phyloP scores from a whole-genome alignment of 2,888 invertebrate species.

The Euphydryas editha region DNA sequence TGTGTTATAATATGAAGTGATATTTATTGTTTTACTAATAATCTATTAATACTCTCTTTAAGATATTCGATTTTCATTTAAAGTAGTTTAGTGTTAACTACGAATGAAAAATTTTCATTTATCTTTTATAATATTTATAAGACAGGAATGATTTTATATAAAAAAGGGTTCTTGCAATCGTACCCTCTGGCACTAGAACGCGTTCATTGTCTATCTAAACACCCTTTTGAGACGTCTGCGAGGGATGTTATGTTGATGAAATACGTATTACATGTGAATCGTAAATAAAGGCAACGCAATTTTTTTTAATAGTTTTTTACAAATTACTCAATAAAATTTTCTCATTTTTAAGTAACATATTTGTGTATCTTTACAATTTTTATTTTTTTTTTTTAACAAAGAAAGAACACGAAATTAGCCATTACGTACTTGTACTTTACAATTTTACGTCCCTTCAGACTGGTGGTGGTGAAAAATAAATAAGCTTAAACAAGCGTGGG shows the following conservation, averaged over 20 bases:
- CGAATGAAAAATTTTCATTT: conserved; percentile 39
- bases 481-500: conserved; percentile 27
- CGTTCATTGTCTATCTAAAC: conserved; percentile 66
- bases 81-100: too few species aligned
- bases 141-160: conserved; percentile 62
- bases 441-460: background rate
- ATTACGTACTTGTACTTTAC: background rate
- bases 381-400: background rate
- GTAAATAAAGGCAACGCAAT: conserved; percentile 24
- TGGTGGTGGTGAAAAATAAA: conserved; percentile 23
- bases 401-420: background rate
- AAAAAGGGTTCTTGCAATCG: conserved; percentile 53
- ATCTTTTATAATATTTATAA: conserved; percentile 51
- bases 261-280: conserved; percentile 32
- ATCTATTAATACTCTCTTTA: too few species aligned
- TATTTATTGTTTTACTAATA: too few species aligned
- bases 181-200: conserved; percentile 60
- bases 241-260: conserved; percentile 47
- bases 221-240: conserved; percentile 74
- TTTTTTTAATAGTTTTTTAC: conserved; percentile 10
- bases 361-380: background rate
- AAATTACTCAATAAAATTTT: conserved; percentile 1
- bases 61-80: too few species aligned
- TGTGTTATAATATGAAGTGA: too few species aligned
- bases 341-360: background rate